Evolutionary conservation across 2,113 vertebrate species (phyloP), one percentile per base, ranked within the genome.

Genomic region (Engystomops pustulosus): DNA sequence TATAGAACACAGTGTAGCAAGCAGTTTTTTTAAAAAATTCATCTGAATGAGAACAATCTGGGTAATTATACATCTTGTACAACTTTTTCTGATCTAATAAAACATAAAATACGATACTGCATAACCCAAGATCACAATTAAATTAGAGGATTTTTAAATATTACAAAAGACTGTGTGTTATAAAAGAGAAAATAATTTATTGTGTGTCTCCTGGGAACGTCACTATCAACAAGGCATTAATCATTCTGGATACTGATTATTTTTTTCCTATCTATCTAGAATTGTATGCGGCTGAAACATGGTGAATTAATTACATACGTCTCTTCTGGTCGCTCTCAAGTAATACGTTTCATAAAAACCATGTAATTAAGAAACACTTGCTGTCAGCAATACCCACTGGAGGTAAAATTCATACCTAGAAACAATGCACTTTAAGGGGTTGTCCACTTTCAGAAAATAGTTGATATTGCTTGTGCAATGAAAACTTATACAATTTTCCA

Each of bases 181-280:
- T 75, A 75, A 53, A 62, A 62, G 14, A 34, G 27, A 51, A 75
- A 53, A 53, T 75, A 53, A 55, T 53, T 49, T 34, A 49, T 51
- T 55, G 25, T 53, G 47, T 14, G 49, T 76, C 72, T 49, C 49
- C 12, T 12, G 27, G 49, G 74, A 36, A 32, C 9, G 20, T 7
- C 30, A 34, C 47, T 32, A 55, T 34, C 30, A 36, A 36, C 20
- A n/a, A 23, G 34, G 27, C 72, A 53, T 75, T 75, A 75, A 75
- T 75, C 72, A 75, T 53, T 75, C 27, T 18, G 17, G 47, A 51
- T 47, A 74, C 15, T 7, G 6, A 11, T 45, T 45, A 12, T 12
- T 2, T 45, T 45, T 12, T 45, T n/a, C n/a, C 14, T 45, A 45
- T 11, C 44, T 12, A 12, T 45, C 44, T 2, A 12, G 44, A 41